Percentiles rank a stretch among this genome's conserved stretches.
Evolutionary conservation across 2,797 vertebrate species (phyloP).

Genomic region (Sebastes melanostomus): DNA sequence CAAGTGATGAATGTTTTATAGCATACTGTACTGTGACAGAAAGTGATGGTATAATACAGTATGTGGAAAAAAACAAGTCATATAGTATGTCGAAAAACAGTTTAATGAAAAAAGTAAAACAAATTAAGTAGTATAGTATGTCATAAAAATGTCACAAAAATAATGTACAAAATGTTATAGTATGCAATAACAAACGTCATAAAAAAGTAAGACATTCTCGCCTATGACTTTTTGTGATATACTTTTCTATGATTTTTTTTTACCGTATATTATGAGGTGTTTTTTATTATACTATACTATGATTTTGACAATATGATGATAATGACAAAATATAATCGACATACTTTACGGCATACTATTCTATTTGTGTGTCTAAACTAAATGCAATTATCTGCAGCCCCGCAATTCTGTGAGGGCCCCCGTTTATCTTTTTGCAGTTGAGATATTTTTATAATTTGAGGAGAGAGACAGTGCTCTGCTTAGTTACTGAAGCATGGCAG

Average conservation of each 20-base stretch:
- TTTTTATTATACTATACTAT: background rate
- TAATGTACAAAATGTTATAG: no score
- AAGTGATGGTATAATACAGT: no score
- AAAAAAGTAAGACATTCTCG: no score
- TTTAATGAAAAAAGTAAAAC: no score
- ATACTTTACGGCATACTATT: background rate
- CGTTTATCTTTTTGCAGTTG: background rate
- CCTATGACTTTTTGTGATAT: background rate
- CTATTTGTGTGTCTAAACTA: background rate
- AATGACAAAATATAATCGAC: no score
- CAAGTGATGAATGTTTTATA: background rate
- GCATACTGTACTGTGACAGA: background rate
- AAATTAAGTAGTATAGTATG: no score
- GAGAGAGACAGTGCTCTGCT: background rate
- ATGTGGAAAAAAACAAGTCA: no score
- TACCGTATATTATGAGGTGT: no score
- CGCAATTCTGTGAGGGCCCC: background rate
- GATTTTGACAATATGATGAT: no score
- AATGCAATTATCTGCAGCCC: background rate
- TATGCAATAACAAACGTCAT: no score
- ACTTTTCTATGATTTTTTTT: background rate
- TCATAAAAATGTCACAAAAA: no score
- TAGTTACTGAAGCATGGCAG: constrained; percentile 10
- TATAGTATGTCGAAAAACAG: no score
- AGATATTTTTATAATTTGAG: background rate